Evolutionary conservation across 2,113 vertebrate species (phyloP).

Genomic region (Channa maculata): DNA sequence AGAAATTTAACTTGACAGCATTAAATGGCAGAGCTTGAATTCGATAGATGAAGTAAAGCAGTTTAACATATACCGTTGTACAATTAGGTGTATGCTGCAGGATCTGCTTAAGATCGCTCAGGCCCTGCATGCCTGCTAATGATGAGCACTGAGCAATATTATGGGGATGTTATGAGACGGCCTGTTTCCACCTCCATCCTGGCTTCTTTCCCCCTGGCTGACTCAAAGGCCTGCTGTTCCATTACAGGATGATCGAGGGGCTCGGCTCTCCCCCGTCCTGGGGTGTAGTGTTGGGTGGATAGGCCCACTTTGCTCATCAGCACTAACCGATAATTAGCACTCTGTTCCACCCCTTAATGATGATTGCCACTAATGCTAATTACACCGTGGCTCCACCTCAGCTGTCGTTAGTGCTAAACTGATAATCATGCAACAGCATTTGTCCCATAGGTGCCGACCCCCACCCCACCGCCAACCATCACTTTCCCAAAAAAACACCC

Average conservation of each 20-base stretch:
- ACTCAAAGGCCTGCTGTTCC: slow-evolving; percentile 63
- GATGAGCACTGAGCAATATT: slow-evolving; percentile 53
- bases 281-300: slow-evolving; percentile 60
- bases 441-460: slow-evolving; percentile 57
- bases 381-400: slow-evolving; percentile 75
- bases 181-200: slow-evolving; percentile 51
- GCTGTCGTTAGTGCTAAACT: slow-evolving; percentile 69
- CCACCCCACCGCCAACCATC: slow-evolving; percentile 28
- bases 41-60: slow-evolving; percentile 44
- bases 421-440: slow-evolving; percentile 68
- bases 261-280: slow-evolving; percentile 54
- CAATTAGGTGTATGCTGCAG: slow-evolving; percentile 41
- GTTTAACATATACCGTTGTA: slow-evolving; percentile 26
- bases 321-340: slow-evolving; percentile 78
- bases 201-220: slow-evolving; percentile 47
- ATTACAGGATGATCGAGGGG: slow-evolving; percentile 76
- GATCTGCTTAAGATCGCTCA: slow-evolving; percentile 53
- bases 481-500: slow-evolving; percentile 3
- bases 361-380: slow-evolving; percentile 81
- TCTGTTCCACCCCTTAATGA: slow-evolving; percentile 82
- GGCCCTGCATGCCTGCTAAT: slow-evolving; percentile 55
- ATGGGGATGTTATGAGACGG: slow-evolving; percentile 56
- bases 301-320: slow-evolving; percentile 77
- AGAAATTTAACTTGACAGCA: slow-evolving; percentile 39
- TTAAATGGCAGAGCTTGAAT: slow-evolving; percentile 38